Conservation (phyloP, 2,113 vertebrate genomes). For the Hoplias malabaricus region DNA sequence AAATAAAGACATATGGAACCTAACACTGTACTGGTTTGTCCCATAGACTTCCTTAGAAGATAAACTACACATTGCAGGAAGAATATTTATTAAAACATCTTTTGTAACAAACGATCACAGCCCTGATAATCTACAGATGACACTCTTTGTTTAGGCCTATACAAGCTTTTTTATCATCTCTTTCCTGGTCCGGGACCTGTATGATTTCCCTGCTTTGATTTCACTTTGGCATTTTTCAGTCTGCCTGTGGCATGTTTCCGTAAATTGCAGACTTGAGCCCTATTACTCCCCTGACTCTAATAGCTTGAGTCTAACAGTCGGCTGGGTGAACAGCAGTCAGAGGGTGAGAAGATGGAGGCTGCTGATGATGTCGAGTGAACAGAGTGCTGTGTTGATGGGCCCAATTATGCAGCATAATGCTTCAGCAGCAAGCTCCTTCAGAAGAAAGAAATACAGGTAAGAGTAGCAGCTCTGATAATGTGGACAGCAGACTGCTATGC, state of each 20-base stretch:
- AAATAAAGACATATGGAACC: background rate
- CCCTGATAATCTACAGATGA: constrained; percentile 14
- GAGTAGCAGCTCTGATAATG: background rate
- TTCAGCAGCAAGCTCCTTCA: constrained; percentile 47
- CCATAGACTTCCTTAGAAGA: too few relatives aligned
- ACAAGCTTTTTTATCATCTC: background rate
- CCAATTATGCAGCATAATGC: constrained; percentile 65
- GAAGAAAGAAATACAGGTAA: background rate
- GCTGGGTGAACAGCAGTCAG: background rate
- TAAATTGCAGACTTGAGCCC: constrained; percentile 53
- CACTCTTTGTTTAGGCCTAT: background rate
- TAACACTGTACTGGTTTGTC: too few relatives aligned
- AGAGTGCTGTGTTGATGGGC: constrained; percentile 60
- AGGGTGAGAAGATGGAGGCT: constrained; percentile 6
- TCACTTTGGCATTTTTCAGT: background rate
- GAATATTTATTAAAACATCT: constrained; percentile 15
- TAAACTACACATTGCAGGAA: background rate
- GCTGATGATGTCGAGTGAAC: constrained; percentile 47
- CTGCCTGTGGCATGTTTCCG: background rate
- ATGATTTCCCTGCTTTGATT: constrained; percentile 9
- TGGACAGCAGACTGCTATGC: background rate
- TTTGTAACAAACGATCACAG: background rate
- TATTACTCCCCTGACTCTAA: constrained; percentile 47
- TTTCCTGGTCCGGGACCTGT: background rate
- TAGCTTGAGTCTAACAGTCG: background rate